Base-by-base conservation (phyloP, 1,140 invertebrate species). In the Pissodes strobi region DNA sequence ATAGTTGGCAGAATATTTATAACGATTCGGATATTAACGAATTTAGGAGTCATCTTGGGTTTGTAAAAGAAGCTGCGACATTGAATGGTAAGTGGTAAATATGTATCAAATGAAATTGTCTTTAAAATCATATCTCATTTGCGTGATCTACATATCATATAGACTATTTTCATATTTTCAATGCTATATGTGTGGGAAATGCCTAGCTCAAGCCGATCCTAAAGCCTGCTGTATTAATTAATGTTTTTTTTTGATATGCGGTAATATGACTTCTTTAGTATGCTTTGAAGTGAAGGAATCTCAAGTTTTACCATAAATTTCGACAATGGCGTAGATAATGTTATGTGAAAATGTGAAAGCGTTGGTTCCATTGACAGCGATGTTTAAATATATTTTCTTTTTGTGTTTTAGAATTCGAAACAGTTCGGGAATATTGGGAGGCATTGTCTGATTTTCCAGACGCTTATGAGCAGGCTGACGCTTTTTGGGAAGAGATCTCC, bases 391-490 rank as follows among this genome's bases (percentile, higher is more conserved):
- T 4, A 6, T 6, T n/a, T n/a, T n/a, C n/a, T n/a, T n/a, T n/a
- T n/a, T n/a, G n/a, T n/a, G 3, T 59, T 59, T 5, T 43, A 82
- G 80, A 59, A 38, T 64, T 66, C 9, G 68, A 79, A 15, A 72
- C 78, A 25, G 79, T 82, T 0, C 74, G 79, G 65, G 77, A 80
- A 39, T 87, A 87, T 69, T 87, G 86, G 86, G 84, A 86, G 66
- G 79, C 80, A 23, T 70, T 87, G 8, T 75, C 69, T 3, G 84
- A 83, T 59, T 83, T 82, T 56, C 74, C 80, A 53, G 78, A 80
- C 2, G 84, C 79, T 0, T 83, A 83, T 46, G 63, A 80, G 1
- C 76, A 81, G 27, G 79, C 81, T 1, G 73, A 79, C 8, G 73
- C 77, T 34, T 74, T 85, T 55, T 85, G 85, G 84, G 78, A 78